Evolutionary conservation across 2,113 vertebrate species (phyloP).

Genomic region (Euleptes europaea): DNA sequence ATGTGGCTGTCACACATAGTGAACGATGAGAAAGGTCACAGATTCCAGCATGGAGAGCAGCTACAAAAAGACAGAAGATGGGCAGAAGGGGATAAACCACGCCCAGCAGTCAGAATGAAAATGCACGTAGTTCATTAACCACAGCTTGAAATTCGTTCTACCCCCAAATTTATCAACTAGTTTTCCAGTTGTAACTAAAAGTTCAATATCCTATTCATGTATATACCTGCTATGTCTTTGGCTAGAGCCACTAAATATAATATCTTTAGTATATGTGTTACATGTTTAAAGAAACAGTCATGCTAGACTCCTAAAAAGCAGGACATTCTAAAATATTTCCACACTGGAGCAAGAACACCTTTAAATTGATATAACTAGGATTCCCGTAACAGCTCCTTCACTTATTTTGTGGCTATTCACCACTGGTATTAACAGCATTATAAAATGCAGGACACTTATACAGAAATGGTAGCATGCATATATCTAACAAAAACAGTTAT

Average conservation of each 20-base stretch:
- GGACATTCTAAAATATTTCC: not conserved
- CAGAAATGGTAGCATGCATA: not conserved
- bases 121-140: not conserved
- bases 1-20: too few relatives aligned
- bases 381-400: not conserved
- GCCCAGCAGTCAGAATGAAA: not conserved
- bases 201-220: not conserved
- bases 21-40: too few relatives aligned
- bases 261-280: not conserved
- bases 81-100: too few relatives aligned
- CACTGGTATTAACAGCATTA: not conserved
- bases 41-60: too few relatives aligned
- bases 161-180: not conserved
- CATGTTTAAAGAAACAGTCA: not conserved
- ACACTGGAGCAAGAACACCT: not conserved
- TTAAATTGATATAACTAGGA: not conserved
- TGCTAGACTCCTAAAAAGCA: not conserved
- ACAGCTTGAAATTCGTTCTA: not conserved
- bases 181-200: not conserved
- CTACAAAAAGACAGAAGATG: too few relatives aligned
- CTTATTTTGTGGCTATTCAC: not conserved
- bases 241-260: not conserved
- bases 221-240: not conserved
- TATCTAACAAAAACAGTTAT: not conserved
- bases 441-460: not conserved